phyloP scores from a whole-genome alignment of 2,113 vertebrate genomes.

The Pachypanchax playfairii region DNA sequence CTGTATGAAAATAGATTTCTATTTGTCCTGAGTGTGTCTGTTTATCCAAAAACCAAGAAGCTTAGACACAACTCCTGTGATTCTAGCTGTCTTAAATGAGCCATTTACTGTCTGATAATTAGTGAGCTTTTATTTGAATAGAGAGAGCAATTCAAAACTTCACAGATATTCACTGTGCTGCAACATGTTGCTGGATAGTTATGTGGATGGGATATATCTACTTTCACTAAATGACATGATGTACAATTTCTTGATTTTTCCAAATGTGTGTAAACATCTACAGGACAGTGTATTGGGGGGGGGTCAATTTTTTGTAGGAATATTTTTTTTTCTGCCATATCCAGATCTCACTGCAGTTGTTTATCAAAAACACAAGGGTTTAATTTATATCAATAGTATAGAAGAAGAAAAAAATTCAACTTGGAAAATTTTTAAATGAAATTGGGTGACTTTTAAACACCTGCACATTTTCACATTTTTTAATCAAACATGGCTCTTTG shows the following conservation, averaged over 20 bases:
- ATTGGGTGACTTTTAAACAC: slow-evolving; percentile 46
- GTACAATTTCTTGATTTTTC: slow-evolving; percentile 45
- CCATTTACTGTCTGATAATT: slow-evolving; percentile 14
- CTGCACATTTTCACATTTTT: slow-evolving; percentile 62
- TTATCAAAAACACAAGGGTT: slow-evolving; percentile 54
- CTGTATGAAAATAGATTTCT: slow-evolving; percentile 78
- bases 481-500: slow-evolving; percentile 65
- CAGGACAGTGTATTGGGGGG: slow-evolving; percentile 53
- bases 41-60: slow-evolving; percentile 63
- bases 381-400: slow-evolving; percentile 68
- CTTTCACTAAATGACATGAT: slow-evolving; percentile 66
- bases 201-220: slow-evolving; percentile 52
- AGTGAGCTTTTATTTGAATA: slow-evolving; percentile 43
- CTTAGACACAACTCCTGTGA: slow-evolving; percentile 31
- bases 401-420: slow-evolving; percentile 65
- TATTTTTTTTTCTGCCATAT: slow-evolving; percentile 55
- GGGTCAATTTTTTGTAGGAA: slow-evolving; percentile 14
- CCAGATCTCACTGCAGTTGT: slow-evolving; percentile 65
- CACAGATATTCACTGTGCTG: slow-evolving; percentile 79
- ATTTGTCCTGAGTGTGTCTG: slow-evolving; percentile 79
- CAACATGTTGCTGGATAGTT: slow-evolving; percentile 57
- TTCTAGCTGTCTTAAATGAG: slow-evolving; percentile 31
- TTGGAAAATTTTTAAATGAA: slow-evolving; percentile 64
- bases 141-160: slow-evolving; percentile 50
- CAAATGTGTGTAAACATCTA: slow-evolving; percentile 64